Evolutionary conservation across 2,797 vertebrate genomes (phyloP).

Genomic region (Malacoraja senta): DNA sequence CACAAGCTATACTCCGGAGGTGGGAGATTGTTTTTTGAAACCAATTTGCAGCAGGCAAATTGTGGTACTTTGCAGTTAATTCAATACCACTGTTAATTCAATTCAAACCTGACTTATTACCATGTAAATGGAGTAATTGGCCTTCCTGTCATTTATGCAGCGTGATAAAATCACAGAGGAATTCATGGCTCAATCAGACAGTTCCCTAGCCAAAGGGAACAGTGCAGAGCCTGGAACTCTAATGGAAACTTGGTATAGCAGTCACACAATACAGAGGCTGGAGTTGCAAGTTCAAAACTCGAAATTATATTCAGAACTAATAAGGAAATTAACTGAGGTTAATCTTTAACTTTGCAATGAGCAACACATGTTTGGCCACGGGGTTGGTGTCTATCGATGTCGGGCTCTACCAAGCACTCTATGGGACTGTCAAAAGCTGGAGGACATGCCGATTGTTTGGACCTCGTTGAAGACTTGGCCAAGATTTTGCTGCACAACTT

Average conservation of each 20-base stretch:
- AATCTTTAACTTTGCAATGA: not conserved
- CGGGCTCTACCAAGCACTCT: not conserved
- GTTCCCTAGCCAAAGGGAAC: not conserved
- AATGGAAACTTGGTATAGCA: not conserved
- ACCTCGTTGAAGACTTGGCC: not conserved
- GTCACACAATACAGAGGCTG: not conserved
- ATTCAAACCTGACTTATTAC: not conserved
- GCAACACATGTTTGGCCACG: slow-evolving; percentile 10
- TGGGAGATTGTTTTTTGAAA: not conserved
- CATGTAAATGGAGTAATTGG: not conserved
- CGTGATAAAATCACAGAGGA: not conserved
- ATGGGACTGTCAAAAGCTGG: not conserved
- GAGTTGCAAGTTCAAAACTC: not conserved
- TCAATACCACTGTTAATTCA: not conserved
- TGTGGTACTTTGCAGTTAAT: not conserved
- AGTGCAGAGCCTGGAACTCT: not conserved
- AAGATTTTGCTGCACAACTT: not conserved
- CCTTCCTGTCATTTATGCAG: not conserved
- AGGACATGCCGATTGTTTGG: not conserved
- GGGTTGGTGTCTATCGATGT: not conserved
- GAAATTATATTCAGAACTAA: not conserved
- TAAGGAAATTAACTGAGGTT: not conserved
- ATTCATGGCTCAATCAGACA: not conserved
- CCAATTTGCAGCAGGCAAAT: not conserved
- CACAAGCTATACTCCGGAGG: not conserved